phyloP scores from a whole-genome alignment of 1,140 invertebrate species.

The Zophobas morio region DNA sequence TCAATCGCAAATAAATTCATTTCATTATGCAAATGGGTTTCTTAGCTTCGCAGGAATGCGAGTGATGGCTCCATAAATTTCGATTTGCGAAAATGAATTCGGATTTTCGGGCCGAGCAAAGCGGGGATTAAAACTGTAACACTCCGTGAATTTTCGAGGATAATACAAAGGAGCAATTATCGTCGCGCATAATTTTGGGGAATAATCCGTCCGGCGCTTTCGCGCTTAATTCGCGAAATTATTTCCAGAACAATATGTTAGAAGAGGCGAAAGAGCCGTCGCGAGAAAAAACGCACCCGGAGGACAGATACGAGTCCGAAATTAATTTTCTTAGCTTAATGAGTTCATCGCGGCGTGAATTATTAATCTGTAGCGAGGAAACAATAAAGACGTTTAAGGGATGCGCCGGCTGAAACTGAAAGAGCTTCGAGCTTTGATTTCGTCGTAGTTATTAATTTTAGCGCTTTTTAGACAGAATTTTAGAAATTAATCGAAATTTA shows the following conservation, averaged over 20 bases:
- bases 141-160: conserved; percentile 11
- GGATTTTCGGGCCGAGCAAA: conserved; percentile 4
- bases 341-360: background rate
- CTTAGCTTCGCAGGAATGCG: conserved; percentile 1
- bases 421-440: too few species aligned
- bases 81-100: conserved; percentile 25
- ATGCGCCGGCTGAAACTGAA: too few species aligned
- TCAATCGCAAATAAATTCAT: conserved; percentile 26
- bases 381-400: too few species aligned
- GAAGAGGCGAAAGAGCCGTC: background rate
- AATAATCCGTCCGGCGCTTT: conserved; percentile 23
- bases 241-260: conserved; percentile 11
- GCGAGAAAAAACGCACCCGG: background rate
- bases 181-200: conserved; percentile 4
- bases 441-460: too few species aligned
- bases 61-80: conserved; percentile 24
- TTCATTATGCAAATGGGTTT: conserved; percentile 38
- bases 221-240: conserved; percentile 12
- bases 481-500: too few species aligned
- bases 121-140: conserved; percentile 24
- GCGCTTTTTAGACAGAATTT: too few species aligned
- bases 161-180: conserved; percentile 20
- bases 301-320: background rate
- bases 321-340: background rate
- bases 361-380: background rate